Evolutionary conservation across 2,113 vertebrate species (phyloP).

Genomic region (Microcebus jonahi): DNA sequence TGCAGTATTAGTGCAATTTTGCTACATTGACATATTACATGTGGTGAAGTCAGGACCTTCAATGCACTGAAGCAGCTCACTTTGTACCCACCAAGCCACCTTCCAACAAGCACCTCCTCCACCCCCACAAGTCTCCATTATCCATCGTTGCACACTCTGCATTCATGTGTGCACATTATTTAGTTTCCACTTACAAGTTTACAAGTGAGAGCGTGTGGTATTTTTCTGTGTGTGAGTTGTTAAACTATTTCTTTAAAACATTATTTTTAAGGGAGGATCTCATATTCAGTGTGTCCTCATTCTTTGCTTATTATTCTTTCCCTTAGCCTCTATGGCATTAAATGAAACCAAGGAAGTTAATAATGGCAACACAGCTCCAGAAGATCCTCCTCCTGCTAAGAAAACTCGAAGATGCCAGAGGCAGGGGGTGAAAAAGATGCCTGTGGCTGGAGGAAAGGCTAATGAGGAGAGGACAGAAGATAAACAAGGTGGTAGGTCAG

Average conservation of each 20-base stretch:
- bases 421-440: neutral
- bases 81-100: too few species aligned
- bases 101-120: too few species aligned
- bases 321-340: slow-evolving; percentile 3
- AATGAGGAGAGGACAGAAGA: neutral
- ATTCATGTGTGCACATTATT: too few species aligned
- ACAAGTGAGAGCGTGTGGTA: too few species aligned
- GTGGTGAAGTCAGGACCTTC: too few species aligned
- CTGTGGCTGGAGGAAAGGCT: neutral
- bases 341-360: slow-evolving; percentile 31
- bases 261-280: neutral
- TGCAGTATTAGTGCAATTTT: too few species aligned
- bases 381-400: slow-evolving; percentile 48
- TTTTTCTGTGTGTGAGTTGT: too few species aligned
- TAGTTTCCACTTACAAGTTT: too few species aligned
- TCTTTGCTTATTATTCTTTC: neutral
- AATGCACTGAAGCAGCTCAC: too few species aligned
- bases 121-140: too few species aligned
- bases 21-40: too few species aligned
- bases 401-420: slow-evolving; percentile 45
- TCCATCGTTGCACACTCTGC: too few species aligned
- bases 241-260: neutral
- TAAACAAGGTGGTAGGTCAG: slow-evolving; percentile 1
- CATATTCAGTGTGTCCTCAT: neutral
- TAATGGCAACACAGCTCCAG: slow-evolving; percentile 3